Conservation (phyloP, 2,113 vertebrate species). For the Dicaeum eximium region DNA sequence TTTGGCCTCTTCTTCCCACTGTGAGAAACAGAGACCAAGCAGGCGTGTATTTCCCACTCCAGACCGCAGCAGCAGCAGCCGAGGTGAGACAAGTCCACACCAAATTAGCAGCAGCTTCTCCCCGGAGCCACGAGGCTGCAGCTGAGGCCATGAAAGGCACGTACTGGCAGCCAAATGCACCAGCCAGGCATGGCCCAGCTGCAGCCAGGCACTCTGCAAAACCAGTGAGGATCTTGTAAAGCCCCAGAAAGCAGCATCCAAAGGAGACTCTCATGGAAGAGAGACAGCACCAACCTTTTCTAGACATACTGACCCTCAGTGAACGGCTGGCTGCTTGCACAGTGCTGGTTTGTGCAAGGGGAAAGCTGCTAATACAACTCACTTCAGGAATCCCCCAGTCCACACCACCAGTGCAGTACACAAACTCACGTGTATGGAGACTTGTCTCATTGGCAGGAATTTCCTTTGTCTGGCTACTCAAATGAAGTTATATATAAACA, state of each 20-base stretch:
- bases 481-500: background rate
- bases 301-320: background rate
- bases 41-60: accelerated
- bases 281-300: background rate
- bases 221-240: accelerated
- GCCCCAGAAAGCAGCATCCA: background rate
- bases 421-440: background rate
- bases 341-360: background rate
- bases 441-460: background rate
- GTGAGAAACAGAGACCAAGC: background rate
- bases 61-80: accelerated
- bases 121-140: background rate
- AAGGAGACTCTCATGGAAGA: background rate
- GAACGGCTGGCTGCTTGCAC: background rate
- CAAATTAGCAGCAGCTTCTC: accelerated
- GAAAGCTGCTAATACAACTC: background rate
- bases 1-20: background rate
- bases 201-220: background rate
- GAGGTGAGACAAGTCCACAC: background rate
- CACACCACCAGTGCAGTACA: accelerated
- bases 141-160: background rate
- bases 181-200: background rate
- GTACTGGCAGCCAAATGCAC: background rate
- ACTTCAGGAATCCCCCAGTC: background rate
- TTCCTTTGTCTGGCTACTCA: background rate